Base-by-base conservation (phyloP, 2,888 invertebrate genomes). In the Xanthorhoe designata region DNA sequence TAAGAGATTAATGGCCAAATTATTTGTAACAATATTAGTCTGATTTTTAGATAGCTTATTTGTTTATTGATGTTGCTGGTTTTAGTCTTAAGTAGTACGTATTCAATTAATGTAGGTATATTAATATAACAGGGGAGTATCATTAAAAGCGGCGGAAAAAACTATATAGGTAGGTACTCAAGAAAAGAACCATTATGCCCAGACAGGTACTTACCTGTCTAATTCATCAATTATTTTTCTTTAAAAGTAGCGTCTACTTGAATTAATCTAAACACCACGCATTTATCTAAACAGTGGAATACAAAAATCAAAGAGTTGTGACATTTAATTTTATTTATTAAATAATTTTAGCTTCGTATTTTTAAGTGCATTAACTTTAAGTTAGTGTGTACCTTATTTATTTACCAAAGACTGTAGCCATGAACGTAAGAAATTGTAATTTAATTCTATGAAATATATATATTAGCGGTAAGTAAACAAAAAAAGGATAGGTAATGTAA, bases 321-420 rank as follows among this genome's bases (percentile, higher is more conserved):
- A 57, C 45, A 15, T 15, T 5, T n/a, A n/a, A n/a, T n/a, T n/a
- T n/a, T n/a, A n/a, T n/a, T n/a, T n/a, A n/a, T n/a, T n/a, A n/a
- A 45, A 10, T 64, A 47, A 63, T 52, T 47, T 58, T 42, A 51
- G 10, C 17, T 47, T 9, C 15, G n/a, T 57, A 49, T 50, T 50
- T 32, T 49, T 15, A 47, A 17, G 17, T 47, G 29, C 32, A 58
- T 49, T 58, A 17, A 50, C 32, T 51, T 18, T 50, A 50, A 19
- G 13, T 19, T 9, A 10, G 9, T 24, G 24, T 24, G 24, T 50
- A n/a, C 6, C 13, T n/a, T 17, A 15, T 45, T 29, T 19, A 52
- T 38, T 62, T 58, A 66, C 66, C 66, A 66, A 66, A 66, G 66
- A 66, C 54, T 55, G 61, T 58, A 49, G 54, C 54, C 38, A 60